Evolutionary conservation across 2,888 invertebrate species (phyloP).

Genomic region (Cataglyphis altisquamis): DNA sequence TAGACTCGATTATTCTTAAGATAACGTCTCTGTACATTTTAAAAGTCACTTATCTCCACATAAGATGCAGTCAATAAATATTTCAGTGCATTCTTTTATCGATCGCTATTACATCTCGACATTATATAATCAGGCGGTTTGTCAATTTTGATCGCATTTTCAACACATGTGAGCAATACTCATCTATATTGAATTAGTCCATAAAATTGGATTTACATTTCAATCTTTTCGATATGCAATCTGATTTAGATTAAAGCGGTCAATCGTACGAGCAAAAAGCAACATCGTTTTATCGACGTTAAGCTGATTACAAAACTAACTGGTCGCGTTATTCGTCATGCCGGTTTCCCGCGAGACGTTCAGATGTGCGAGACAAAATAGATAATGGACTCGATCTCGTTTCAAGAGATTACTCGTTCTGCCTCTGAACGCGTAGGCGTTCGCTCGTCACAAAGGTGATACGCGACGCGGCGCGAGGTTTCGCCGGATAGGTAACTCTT

Average conservation of each 20-base stretch:
- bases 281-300: slow-evolving; percentile 34
- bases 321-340: slow-evolving; percentile 11
- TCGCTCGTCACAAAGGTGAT: slow-evolving; percentile 2
- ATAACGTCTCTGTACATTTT: slow-evolving; percentile 4
- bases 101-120: slow-evolving; percentile 44
- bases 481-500: slow-evolving; percentile 13
- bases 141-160: slow-evolving; percentile 38
- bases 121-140: slow-evolving; percentile 7
- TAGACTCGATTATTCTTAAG: slow-evolving; percentile 2
- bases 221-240: slow-evolving; percentile 25
- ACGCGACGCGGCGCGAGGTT: slow-evolving; percentile 20
- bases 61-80: slow-evolving; percentile 46
- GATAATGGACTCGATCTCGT: slow-evolving; percentile 15
- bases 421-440: slow-evolving; percentile 40
- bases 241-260: slow-evolving; percentile 24
- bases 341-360: not conserved
- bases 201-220: slow-evolving; percentile 37
- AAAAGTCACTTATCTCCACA: not conserved
- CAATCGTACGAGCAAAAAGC: slow-evolving; percentile 18
- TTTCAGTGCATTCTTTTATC: slow-evolving; percentile 28
- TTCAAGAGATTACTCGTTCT: slow-evolving; percentile 15
- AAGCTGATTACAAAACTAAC: slow-evolving; percentile 20
- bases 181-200: slow-evolving; percentile 28
- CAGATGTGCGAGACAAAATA: slow-evolving; percentile 35
- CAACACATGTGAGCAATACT: slow-evolving; percentile 1